Evolutionary conservation across 1,140 invertebrate species (phyloP).

Genomic region (Adelges cooleyi): DNA sequence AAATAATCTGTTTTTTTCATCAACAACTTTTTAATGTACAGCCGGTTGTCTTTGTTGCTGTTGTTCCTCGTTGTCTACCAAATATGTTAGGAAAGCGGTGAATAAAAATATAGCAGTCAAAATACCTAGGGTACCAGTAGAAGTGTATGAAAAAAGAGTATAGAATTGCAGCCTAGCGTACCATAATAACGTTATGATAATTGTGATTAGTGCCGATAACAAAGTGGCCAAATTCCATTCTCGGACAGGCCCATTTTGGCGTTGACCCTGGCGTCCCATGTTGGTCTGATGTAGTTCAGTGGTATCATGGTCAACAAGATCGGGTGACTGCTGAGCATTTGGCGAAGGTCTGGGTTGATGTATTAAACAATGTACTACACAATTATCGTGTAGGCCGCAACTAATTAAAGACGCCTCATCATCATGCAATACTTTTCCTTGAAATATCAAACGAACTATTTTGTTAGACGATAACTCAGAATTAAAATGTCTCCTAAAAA

Average conservation of each 20-base stretch:
- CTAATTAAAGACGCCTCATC: slow-evolving; percentile 62
- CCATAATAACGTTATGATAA: slow-evolving; percentile 46
- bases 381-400: slow-evolving; percentile 71
- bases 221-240: slow-evolving; percentile 40
- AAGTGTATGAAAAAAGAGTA: slow-evolving; percentile 49
- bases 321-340: slow-evolving; percentile 29
- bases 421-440: slow-evolving; percentile 67
- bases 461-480: slow-evolving; percentile 62
- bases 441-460: slow-evolving; percentile 72
- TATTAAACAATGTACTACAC: slow-evolving; percentile 77
- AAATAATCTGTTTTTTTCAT: no score
- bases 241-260: slow-evolving; percentile 36
- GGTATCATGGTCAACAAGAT: slow-evolving; percentile 32
- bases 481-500: slow-evolving; percentile 64
- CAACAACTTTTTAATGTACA: not conserved
- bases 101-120: slow-evolving; percentile 48
- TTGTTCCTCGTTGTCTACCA: slow-evolving; percentile 40
- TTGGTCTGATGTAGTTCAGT: slow-evolving; percentile 37
- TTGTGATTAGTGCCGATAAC: slow-evolving; percentile 39
- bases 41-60: slow-evolving; percentile 9
- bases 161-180: slow-evolving; percentile 51
- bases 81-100: slow-evolving; percentile 42
- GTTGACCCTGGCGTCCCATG: slow-evolving; percentile 36
- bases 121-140: slow-evolving; percentile 48
- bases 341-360: slow-evolving; percentile 43